A percentile compares a stretch with the other conserved stretches of the same genome.
phyloP scores from a whole-genome alignment of 2,113 vertebrate species.

The Lycocorax pyrrhopterus region DNA sequence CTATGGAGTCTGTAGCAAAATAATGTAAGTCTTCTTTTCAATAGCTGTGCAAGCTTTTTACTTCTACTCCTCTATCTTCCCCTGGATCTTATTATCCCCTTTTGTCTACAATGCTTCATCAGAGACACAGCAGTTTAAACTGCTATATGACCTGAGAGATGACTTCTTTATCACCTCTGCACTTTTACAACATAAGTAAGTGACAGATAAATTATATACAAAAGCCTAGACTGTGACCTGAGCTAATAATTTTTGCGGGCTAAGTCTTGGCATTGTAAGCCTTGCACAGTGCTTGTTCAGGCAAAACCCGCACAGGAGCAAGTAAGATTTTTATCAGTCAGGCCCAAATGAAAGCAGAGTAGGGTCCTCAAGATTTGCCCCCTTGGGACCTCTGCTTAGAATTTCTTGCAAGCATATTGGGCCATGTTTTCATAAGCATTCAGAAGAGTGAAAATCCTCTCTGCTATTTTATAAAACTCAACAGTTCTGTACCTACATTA shows the following conservation, averaged over 20 bases:
- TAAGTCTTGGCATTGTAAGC: background rate
- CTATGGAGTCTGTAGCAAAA: slow-evolving; percentile 49
- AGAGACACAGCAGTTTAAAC: slow-evolving; percentile 39
- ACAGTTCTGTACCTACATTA: background rate
- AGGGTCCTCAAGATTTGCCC: background rate
- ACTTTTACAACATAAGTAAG: slow-evolving; percentile 54
- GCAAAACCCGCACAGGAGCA: background rate
- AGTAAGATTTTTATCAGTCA: background rate
- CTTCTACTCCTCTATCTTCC: slow-evolving; percentile 58
- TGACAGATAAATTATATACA: slow-evolving; percentile 52
- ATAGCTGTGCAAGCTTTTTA: slow-evolving; percentile 62
- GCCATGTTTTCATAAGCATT: background rate
- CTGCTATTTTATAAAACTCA: background rate
- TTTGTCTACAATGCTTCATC: slow-evolving; percentile 55
- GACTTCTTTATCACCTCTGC: slow-evolving; percentile 58
- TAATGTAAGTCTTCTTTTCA: slow-evolving; percentile 47
- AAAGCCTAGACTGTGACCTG: slow-evolving; percentile 30
- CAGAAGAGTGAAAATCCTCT: background rate
- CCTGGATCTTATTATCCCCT: slow-evolving; percentile 55
- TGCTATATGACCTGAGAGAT: slow-evolving; percentile 27
- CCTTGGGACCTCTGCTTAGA: background rate
- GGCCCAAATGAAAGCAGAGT: background rate
- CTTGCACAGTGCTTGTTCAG: slow-evolving; percentile 24
- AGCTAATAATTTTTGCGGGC: background rate
- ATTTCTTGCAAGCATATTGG: background rate